phyloP scores from a whole-genome alignment of 2,888 invertebrate genomes.

The Dioctria rufipes region DNA sequence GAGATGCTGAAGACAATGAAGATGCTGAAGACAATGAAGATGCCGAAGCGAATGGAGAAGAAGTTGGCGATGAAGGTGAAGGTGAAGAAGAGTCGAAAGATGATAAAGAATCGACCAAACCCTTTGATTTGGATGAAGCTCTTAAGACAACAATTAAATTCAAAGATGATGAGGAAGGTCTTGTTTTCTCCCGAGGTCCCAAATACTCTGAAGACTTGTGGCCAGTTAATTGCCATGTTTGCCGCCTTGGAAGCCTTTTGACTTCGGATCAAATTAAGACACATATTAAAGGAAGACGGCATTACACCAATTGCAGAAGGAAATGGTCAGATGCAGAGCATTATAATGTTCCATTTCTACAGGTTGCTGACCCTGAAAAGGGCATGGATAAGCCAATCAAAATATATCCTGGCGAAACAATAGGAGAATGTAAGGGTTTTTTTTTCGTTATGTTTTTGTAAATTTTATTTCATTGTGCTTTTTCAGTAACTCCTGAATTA shows the following conservation, averaged over 20 bases:
- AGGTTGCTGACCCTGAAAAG: conserved; percentile 24
- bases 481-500: conserved; percentile 51
- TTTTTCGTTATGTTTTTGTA: neutral
- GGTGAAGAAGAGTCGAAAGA: neutral
- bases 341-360: conserved; percentile 52
- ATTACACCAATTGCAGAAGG: conserved; percentile 31
- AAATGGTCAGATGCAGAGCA: conserved; percentile 34
- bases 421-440: conserved; percentile 54
- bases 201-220: conserved; percentile 57
- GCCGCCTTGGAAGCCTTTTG: conserved; percentile 53
- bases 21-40: neutral
- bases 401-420: conserved; percentile 57
- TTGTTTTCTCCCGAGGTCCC: conserved; percentile 56
- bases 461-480: neutral
- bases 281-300: conserved; percentile 52
- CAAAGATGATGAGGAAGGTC: conserved; percentile 48
- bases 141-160: conserved; percentile 51
- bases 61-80: neutral
- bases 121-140: conserved; percentile 49
- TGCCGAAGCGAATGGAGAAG: neutral
- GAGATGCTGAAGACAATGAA: neutral
- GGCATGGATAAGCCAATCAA: conserved; percentile 49
- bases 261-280: conserved; percentile 41
- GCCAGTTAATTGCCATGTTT: conserved; percentile 58
- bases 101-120: conserved; percentile 7